Evolutionary conservation across 2,113 vertebrate species (phyloP).

Genomic region (Oceanodroma tethys): DNA sequence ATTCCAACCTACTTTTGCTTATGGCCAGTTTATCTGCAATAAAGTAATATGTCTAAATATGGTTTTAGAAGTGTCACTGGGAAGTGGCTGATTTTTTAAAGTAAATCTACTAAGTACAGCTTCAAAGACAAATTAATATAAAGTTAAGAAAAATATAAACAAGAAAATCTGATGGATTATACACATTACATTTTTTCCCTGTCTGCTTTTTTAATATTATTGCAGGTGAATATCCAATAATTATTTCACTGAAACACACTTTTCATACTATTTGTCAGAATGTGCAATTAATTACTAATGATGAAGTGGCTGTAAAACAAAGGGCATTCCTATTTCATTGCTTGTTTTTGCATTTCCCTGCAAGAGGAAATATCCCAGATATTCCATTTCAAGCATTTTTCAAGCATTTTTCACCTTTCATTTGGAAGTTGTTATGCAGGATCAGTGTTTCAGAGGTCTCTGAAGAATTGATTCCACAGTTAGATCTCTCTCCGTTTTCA

Average conservation of each 20-base stretch:
- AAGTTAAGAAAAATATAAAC: not conserved
- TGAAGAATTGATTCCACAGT: not conserved
- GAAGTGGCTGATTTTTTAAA: not conserved
- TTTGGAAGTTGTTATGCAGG: not conserved
- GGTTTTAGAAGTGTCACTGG: not conserved
- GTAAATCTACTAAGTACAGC: not conserved
- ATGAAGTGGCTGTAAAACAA: constrained; percentile 30
- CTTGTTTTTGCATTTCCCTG: not conserved
- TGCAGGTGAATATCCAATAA: constrained; percentile 40
- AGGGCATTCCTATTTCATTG: not conserved
- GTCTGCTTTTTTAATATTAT: not conserved
- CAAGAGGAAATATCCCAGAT: not conserved
- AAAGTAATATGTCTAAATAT: not conserved
- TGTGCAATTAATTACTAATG: constrained; percentile 26
- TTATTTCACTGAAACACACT: constrained; percentile 31
- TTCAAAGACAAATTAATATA: constrained; percentile 2
- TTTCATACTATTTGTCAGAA: constrained; percentile 48
- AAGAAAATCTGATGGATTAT: constrained; percentile 1
- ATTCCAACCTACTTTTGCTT: not conserved
- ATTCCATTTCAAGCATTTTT: not conserved
- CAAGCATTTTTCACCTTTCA: not conserved
- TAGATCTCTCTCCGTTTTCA: not conserved
- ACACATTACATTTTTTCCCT: not conserved
- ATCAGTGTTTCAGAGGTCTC: not conserved
- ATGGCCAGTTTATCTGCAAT: not conserved